Evolutionary conservation across 2,113 vertebrate genomes (phyloP), one percentile per base, ranked within the genome.

Genomic region (Neogobius melanostomus): DNA sequence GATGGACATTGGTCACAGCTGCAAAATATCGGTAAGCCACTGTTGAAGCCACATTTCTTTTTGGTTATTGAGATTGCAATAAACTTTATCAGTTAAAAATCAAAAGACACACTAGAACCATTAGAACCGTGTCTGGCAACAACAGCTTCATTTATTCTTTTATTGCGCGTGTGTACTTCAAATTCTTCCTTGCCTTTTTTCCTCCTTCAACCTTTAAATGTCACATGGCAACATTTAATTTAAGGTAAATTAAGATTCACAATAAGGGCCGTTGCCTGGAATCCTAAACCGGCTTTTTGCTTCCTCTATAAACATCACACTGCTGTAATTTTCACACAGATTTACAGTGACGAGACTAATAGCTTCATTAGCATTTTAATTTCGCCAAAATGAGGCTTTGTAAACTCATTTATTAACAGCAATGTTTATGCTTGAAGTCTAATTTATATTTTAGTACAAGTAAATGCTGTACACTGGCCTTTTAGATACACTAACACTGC

Each of bases 191-290:
- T 5, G 8, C 42, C 59, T 61, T 44, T 43, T 28, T 28, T 36
- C 28, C 59, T 61, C n/a, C 42, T 16, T n/a, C 59, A 61, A 42
- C 42, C 59, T 61, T 61, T 61, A 61, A 61, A 61, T 61, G 59
- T 61, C 59, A 61, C 59, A 61, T 16, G 59, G 36, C 42, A 61
- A 61, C 59, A 61, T 61, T 61, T 61, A 45, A 45, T 45, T 61
- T 61, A 16, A 61, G 59, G 14, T 61, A 61, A 61, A 61, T 44
- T 61, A 15, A 61, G 59, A 61, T 61, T 10, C 59, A 61, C 59
- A 44, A 44, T 51, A 16, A 45, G 15, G 8, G 42, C 59, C 45
- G 7, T n/a, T 61, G 42, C n/a, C 43, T 61, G 4, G 42, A 16
- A 44, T 45, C 36, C 44, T 45, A 61, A 61, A 61, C 14, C 42